Conservation (phyloP, 2,797 vertebrate genomes). For the Pelochelys cantorii region DNA sequence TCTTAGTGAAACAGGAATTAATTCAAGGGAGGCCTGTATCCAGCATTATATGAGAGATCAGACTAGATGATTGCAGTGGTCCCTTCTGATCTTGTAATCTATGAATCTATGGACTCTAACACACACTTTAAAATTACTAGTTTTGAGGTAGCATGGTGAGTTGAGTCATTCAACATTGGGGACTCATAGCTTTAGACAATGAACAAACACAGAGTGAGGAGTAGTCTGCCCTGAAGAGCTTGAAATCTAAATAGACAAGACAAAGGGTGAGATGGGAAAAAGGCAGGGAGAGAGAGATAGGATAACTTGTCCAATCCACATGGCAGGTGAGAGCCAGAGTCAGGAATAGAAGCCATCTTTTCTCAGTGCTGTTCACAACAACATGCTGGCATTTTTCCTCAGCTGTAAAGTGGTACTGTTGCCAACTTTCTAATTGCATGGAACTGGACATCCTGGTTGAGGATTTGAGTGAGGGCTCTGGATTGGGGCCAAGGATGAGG, state of each 20-base stretch:
- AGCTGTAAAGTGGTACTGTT: background rate
- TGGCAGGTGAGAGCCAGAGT: background rate
- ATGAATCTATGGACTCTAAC: background rate
- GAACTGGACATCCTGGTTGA: no score
- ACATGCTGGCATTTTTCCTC: background rate
- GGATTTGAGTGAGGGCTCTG: no score
- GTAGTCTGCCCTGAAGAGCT: background rate
- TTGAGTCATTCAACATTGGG: background rate
- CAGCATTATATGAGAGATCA: no score
- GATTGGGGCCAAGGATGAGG: no score
- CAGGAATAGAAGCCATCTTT: background rate
- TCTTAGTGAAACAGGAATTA: no score
- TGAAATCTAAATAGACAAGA: background rate
- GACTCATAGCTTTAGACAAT: background rate
- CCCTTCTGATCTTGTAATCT: background rate
- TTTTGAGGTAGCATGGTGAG: background rate
- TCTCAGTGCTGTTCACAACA: background rate
- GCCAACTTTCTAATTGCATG: no score
- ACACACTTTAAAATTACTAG: background rate
- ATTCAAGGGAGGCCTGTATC: no score
- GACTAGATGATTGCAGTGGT: no score
- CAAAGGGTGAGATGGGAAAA: background rate
- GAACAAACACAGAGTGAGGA: background rate
- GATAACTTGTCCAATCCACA: background rate
- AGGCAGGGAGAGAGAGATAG: background rate